These are phyloP conservation scores for Epicampocera succincta DNA, from an alignment of 2,888 invertebrate species.

Conservation along the genomic window DNA sequence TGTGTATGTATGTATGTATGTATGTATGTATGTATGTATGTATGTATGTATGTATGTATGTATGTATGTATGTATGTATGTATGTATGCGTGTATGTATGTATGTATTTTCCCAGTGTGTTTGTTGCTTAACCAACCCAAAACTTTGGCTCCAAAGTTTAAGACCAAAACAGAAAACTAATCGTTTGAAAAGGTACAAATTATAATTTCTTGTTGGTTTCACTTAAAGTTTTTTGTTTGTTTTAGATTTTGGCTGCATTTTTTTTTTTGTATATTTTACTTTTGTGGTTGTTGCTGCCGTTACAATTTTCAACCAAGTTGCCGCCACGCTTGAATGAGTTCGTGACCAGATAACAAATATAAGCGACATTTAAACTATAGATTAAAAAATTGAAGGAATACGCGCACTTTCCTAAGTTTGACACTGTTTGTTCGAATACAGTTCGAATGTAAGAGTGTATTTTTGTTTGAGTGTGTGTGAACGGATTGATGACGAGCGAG, in stretches of 20 bases:
- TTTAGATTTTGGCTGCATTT: background rate
- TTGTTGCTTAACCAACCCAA: constrained; percentile 3
- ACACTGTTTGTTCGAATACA: constrained; percentile 8
- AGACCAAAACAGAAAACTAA: background rate
- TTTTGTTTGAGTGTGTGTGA: too few relatives aligned
- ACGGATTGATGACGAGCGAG: too few relatives aligned
- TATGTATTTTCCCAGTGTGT: too few relatives aligned
- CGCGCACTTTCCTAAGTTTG: background rate
- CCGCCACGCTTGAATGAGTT: constrained; percentile 50
- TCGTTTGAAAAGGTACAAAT: constrained; percentile 34
- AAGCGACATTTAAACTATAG: constrained; percentile 7
- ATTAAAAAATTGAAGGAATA: background rate
- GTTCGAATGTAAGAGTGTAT: background rate
- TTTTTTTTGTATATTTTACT: constrained; percentile 8
- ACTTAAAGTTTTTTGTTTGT: constrained; percentile 17
- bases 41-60: too few relatives aligned
- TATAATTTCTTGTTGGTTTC: constrained; percentile 43
- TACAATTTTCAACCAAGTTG: constrained; percentile 24
- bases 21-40: too few relatives aligned
- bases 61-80: too few relatives aligned
- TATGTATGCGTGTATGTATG: too few relatives aligned
- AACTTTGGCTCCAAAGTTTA: background rate
- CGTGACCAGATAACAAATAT: constrained; percentile 52
- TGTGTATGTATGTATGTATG: too few relatives aligned
- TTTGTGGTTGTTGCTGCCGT: constrained; percentile 31